phyloP scores from a whole-genome alignment of 2,797 vertebrate species.

The Peromyscus eremicus region DNA sequence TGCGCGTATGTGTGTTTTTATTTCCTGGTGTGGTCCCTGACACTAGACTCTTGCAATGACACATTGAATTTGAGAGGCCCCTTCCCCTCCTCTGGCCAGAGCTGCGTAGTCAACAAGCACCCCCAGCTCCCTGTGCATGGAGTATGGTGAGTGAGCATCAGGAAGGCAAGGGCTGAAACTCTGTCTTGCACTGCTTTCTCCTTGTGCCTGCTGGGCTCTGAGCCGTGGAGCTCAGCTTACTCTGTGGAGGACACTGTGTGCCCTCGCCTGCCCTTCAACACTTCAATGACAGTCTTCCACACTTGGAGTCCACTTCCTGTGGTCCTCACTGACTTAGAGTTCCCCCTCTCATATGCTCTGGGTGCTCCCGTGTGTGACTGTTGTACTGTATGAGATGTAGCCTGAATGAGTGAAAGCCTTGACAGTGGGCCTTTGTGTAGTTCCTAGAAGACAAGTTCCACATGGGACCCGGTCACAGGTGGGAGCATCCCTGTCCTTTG shows the following conservation, averaged over 20 bases:
- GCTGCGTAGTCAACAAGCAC: slow-evolving; percentile 89
- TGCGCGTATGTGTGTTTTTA: slow-evolving; percentile 63
- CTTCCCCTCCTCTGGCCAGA: slow-evolving; percentile 88
- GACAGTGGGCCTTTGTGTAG: slow-evolving; percentile 16
- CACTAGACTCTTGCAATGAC: slow-evolving; percentile 89
- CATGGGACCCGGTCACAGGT: neutral
- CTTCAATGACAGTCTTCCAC: neutral
- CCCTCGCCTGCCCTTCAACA: neutral
- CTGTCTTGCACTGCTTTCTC: neutral
- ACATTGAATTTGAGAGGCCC: slow-evolving; percentile 86
- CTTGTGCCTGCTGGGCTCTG: neutral
- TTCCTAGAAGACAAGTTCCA: slow-evolving; percentile 1
- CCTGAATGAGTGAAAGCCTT: neutral
- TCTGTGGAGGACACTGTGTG: neutral
- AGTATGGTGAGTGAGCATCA: slow-evolving; percentile 90
- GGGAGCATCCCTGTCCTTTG: slow-evolving; percentile 38
- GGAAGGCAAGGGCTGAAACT: neutral
- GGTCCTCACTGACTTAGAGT: neutral
- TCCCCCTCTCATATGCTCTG: neutral
- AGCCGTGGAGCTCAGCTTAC: neutral
- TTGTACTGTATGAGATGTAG: neutral
- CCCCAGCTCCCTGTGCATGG: slow-evolving; percentile 92
- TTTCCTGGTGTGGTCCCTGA: slow-evolving; percentile 65
- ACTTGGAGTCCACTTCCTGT: neutral
- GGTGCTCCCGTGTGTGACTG: neutral